These are phyloP conservation scores for Calephelis nemesis DNA, from an alignment of 1,140 invertebrate species.

Conservation along the genomic window DNA sequence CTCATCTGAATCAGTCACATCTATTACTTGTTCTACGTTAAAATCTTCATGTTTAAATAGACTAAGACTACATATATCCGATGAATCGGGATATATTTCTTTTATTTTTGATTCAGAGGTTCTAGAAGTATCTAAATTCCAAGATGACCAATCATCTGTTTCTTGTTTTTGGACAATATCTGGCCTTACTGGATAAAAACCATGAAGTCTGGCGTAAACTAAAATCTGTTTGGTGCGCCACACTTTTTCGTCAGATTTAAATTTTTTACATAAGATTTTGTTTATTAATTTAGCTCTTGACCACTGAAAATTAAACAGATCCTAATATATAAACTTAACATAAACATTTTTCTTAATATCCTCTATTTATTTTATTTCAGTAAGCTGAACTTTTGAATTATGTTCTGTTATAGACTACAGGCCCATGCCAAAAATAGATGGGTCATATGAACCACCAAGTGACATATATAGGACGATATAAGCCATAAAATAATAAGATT, in stretches of 20 bases:
- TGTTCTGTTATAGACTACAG: no score
- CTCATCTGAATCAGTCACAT: slow-evolving; percentile 47
- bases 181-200: slow-evolving; percentile 52
- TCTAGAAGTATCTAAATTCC: slow-evolving; percentile 42
- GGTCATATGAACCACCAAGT: no score
- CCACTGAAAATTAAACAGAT: slow-evolving; percentile 59
- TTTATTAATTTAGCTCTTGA: slow-evolving; percentile 73
- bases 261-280: slow-evolving; percentile 46
- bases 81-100: slow-evolving; percentile 42
- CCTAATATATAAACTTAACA: no score
- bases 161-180: slow-evolving; percentile 34
- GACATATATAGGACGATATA: no score
- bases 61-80: slow-evolving; percentile 38
- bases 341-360: no score
- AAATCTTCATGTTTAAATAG: slow-evolving; percentile 41
- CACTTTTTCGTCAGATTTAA: slow-evolving; percentile 36
- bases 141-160: slow-evolving; percentile 48
- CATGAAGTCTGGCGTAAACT: slow-evolving; percentile 61
- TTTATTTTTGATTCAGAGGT: slow-evolving; percentile 44
- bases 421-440: no score
- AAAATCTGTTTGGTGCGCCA: slow-evolving; percentile 75
- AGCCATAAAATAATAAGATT: no score
- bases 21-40: slow-evolving; percentile 22
- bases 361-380: no score
- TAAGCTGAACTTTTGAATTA: no score